These are phyloP conservation scores for Halichondria panicea DNA, from an alignment of 37 sponge, comb jelly and placozoan genomes.

Conservation along the genomic window DNA sequence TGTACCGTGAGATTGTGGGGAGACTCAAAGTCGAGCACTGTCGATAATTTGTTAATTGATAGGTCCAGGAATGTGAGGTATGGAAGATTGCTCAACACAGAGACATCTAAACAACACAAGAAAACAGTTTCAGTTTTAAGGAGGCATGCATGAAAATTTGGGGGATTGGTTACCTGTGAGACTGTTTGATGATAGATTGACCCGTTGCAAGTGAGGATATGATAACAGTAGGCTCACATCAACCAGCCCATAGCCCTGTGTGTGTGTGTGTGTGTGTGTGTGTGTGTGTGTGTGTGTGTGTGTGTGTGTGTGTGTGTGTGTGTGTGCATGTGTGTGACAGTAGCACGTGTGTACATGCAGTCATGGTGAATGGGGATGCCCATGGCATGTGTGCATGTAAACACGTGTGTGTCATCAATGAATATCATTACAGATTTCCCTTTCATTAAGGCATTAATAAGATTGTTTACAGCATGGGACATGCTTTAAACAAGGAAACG, in stretches of 20 bases:
- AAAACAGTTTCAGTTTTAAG: not conserved
- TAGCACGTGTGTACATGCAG: too few species aligned
- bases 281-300: too few species aligned
- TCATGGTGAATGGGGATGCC: too few species aligned
- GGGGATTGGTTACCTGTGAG: slow-evolving; percentile 65
- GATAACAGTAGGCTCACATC: slow-evolving; percentile 38
- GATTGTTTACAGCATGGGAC: too few species aligned
- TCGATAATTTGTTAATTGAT: slow-evolving; percentile 59
- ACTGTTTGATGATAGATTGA: slow-evolving; percentile 63
- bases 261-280: too few species aligned
- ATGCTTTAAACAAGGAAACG: too few species aligned
- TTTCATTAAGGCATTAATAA: too few species aligned
- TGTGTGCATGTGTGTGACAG: too few species aligned
- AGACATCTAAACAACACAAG: slow-evolving; percentile 42
- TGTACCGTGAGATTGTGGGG: slow-evolving; percentile 49
- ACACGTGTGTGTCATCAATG: too few species aligned
- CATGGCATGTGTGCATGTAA: too few species aligned
- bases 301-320: too few species aligned
- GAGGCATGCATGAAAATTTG: not conserved
- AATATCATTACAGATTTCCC: too few species aligned
- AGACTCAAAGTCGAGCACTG: slow-evolving; percentile 51
- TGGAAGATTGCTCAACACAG: slow-evolving; percentile 33
- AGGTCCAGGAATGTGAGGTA: slow-evolving; percentile 62
- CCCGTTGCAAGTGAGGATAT: slow-evolving; percentile 53
- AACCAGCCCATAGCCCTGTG: slow-evolving; percentile 33